Evolutionary conservation across 2,888 invertebrate genomes (phyloP), one percentile per base, ranked within the genome.

Genomic region (Aphrophora alni): DNA sequence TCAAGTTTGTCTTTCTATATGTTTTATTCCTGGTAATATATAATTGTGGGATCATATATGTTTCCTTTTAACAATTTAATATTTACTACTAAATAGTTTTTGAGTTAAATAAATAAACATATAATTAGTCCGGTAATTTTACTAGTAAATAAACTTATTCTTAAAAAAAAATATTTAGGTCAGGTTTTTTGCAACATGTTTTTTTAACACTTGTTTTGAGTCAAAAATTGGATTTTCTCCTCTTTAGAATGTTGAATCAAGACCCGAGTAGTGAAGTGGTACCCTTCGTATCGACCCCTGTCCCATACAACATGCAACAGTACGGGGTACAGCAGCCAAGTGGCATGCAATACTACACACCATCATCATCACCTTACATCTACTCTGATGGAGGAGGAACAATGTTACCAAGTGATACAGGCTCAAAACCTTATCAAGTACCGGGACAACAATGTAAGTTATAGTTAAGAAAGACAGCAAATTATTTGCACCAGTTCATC

Each of bases 181-280:
- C 59, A 59, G 21, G 59, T 59, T 59, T 59, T 59, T 59, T 59
- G 59, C 59, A 59, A 21, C 59, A 44, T 59, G 59, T 59, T 59
- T 59, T 59, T 59, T 21, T 7, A 21, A 33, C n/a, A 59, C 59
- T 59, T 44, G 44, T 44, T 44, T 44, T 59, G n/a, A 59, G 59
- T 59, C 59, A 59, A 59, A 59, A 59, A 59, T 59, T 59, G 59
- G 21, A 59, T 59, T 59, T 59, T 59, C 59, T 59, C 59, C 59
- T 59, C 59, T 59, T 21, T 59, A 59, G 59, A 59, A 59, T 59
- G 59, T 59, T 59, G 59, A 59, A 21, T 10, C 59, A 59, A 59
- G 59, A 59, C 14, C 5, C 59, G 59, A 59, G 59, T 59, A n/a
- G 59, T 59, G 59, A 59, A 59, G 59, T 59, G 59, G 59, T 59